Base-by-base conservation (phyloP, 2,888 invertebrate species). In the Eudasyphora cyanicolor region DNA sequence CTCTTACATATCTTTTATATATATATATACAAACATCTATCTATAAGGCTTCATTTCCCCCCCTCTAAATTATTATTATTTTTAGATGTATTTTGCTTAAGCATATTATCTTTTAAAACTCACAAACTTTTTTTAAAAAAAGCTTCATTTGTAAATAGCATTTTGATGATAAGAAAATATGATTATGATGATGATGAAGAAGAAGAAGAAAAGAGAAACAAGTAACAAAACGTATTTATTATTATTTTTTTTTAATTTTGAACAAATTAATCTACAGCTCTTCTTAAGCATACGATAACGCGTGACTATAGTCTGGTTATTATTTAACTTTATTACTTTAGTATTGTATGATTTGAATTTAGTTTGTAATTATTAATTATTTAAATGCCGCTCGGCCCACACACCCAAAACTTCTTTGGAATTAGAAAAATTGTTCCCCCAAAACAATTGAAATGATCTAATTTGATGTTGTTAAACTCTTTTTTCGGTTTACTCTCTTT, bases 91-190 rank as follows among this genome's bases (percentile, higher is more conserved):
- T 32, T 27, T 79, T 76, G 57, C 73, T 78, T 62, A 73, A 76
- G 51, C 60, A 67, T 19, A 74, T 76, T 38, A 21, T 67, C 73
- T 84, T 73, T 77, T 80, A 73, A 42, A 62, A 64, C 35, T 70
- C 67, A 79, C 79, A 76, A 76, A 74, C 62, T 82, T 84, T 79
- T 38, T 71, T 67, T 35, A n/a, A 67, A 67, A 67, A 84, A 76
- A 54, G 71, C 49, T 79, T 79, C 82, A 82, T 79, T 77, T 84
- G 84, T 84, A 84, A 76, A 84, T 82, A 84, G 82, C 82, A 84
- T 79, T 77, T 79, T 84, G 24, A 76, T 74, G 38, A 67, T 35
- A 71, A 54, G 21, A n/a, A n/a, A n/a, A n/a, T n/a, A n/a, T n/a
- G n/a, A n/a, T n/a, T n/a, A n/a, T n/a, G n/a, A 29, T 62, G 14